Conservation (phyloP, 1,140 invertebrate genomes). For the Mactra quadrangularis region DNA sequence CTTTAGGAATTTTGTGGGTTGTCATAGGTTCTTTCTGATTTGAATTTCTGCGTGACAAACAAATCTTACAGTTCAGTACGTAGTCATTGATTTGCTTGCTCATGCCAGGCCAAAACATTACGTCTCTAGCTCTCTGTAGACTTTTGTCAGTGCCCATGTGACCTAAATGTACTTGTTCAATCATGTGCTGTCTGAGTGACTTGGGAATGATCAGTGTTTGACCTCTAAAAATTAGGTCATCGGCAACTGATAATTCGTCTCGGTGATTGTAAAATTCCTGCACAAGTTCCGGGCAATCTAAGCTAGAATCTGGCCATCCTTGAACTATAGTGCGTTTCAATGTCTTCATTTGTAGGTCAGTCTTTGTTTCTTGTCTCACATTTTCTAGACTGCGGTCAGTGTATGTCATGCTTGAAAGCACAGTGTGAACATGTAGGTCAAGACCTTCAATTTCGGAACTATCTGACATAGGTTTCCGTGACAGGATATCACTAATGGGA, state of each 20-base stretch:
- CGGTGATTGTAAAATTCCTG: conserved; percentile 7
- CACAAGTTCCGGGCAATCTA: background rate
- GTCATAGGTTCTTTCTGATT: conserved; percentile 61
- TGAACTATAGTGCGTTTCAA: too few relatives aligned
- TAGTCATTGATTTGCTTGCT: too few relatives aligned
- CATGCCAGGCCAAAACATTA: too few relatives aligned
- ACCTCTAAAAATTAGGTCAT: conserved; percentile 35
- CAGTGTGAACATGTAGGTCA: conserved; percentile 2
- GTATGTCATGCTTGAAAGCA: background rate
- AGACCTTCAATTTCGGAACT: background rate
- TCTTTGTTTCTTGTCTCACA: too few relatives aligned
- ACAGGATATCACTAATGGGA: conserved; percentile 20
- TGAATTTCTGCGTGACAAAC: too few relatives aligned
- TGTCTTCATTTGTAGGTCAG: too few relatives aligned
- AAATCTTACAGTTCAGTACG: too few relatives aligned
- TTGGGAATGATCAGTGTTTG: conserved; percentile 20
- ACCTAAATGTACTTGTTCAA: conserved; percentile 56
- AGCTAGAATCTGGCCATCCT: conserved; percentile 16
- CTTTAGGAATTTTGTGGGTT: conserved; percentile 32
- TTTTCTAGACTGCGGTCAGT: background rate
- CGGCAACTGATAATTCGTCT: conserved; percentile 12
- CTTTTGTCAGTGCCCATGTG: too few relatives aligned
- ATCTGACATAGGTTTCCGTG: conserved; percentile 3
- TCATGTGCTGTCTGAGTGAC: conserved; percentile 59
- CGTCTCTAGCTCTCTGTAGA: too few relatives aligned